These are phyloP conservation scores for Miniopterus natalensis DNA, from an alignment of 2,113 vertebrate genomes.

Conservation along the genomic window DNA sequence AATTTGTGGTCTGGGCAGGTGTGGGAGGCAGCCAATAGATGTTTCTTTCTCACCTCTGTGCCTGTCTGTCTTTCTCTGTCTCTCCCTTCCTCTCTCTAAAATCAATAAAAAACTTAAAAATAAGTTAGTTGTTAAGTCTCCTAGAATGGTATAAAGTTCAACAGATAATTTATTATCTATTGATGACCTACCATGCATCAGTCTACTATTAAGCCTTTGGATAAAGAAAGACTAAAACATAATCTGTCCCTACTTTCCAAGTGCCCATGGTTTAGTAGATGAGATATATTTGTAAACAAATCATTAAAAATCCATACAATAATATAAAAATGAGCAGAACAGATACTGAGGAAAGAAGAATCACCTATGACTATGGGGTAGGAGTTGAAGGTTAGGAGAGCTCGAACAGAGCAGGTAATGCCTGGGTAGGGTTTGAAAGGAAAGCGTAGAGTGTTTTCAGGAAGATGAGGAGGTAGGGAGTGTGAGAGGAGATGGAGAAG, in stretches of 20 bases:
- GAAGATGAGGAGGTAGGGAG: background rate
- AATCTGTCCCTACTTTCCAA: background rate
- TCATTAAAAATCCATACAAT: background rate
- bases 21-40: background rate
- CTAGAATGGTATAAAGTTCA: background rate
- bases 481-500: background rate
- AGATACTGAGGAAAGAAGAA: background rate
- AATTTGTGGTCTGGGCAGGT: background rate
- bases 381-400: background rate
- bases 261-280: background rate
- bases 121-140: background rate
- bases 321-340: conserved; percentile 27
- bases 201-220: background rate
- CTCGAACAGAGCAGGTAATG: background rate
- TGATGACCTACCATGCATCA: background rate
- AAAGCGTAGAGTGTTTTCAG: background rate
- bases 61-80: background rate
- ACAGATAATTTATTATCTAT: background rate
- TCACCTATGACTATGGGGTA: background rate
- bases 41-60: background rate
- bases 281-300: background rate
- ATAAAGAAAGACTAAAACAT: background rate
- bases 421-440: background rate
- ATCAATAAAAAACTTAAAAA: background rate
- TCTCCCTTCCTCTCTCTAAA: background rate